Evolutionary conservation across 2,113 vertebrate species (phyloP).

Genomic region (Aegotheles bennettii): DNA sequence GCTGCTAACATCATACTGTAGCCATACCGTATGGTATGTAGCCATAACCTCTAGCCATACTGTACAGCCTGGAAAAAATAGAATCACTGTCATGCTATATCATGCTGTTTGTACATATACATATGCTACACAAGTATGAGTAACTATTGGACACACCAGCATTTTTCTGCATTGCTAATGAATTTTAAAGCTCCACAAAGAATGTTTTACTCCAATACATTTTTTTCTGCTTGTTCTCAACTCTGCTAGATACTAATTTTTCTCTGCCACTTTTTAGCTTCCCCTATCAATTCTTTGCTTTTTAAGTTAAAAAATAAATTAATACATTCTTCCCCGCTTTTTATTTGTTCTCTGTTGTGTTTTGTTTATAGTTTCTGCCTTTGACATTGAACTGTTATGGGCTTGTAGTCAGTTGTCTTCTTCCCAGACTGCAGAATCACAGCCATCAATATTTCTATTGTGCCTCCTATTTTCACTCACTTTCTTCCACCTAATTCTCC

Average conservation of each 20-base stretch:
- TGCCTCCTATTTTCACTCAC: not conserved
- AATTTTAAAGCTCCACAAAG: not conserved
- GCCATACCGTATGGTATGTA: too few species aligned
- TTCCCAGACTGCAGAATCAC: not conserved
- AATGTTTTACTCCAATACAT: rapidly evolving
- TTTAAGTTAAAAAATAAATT: not conserved
- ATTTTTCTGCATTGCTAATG: not conserved
- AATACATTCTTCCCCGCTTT: not conserved
- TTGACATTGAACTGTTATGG: not conserved
- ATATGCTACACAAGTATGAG: not conserved
- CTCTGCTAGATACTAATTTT: not conserved
- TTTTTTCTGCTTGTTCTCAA: not conserved
- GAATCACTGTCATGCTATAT: not conserved
- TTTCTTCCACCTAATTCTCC: not conserved
- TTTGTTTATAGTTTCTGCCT: not conserved
- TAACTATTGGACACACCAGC: not conserved
- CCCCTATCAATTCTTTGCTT: not conserved
- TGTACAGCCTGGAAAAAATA: not conserved
- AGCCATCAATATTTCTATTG: not conserved
- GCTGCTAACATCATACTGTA: not conserved
- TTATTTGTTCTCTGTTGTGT: not conserved
- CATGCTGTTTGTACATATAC: not conserved
- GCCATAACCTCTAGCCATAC: too few species aligned
- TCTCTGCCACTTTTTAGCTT: not conserved
- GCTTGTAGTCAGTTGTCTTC: not conserved